phyloP scores from a whole-genome alignment of 37 sponge, comb jelly and placozoan genomes.

The Haliclona indistincta region DNA sequence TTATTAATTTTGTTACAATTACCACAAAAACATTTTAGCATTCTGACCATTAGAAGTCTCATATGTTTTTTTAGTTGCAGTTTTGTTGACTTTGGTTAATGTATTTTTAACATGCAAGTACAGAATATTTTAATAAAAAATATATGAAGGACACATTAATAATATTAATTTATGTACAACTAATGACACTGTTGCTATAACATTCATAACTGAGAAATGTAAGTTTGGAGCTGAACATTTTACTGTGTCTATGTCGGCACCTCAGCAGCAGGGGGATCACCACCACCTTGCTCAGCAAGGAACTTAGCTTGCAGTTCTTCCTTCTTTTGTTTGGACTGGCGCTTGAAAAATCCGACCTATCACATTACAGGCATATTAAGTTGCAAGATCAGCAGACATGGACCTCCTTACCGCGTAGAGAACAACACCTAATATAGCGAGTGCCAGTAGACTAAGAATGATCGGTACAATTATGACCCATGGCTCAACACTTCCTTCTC shows the following conservation, averaged over 20 bases:
- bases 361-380: not conserved
- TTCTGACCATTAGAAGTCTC: too few species aligned
- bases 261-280: not conserved
- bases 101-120: too few species aligned
- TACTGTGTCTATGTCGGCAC: not conserved
- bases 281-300: not conserved
- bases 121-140: too few species aligned
- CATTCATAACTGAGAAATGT: too few species aligned
- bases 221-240: not conserved
- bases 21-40: too few species aligned
- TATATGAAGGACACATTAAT: not conserved
- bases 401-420: not conserved
- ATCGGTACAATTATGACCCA: constrained; percentile 3
- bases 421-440: not conserved
- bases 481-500: not conserved
- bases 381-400: not conserved
- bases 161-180: too few species aligned
- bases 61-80: too few species aligned
- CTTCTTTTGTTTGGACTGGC: not conserved
- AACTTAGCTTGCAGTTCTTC: not conserved
- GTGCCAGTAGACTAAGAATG: not conserved
- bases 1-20: too few species aligned
- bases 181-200: too few species aligned
- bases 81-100: too few species aligned
- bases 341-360: constrained; percentile 4